Evolutionary conservation across 2,113 vertebrate species (phyloP), one percentile per base, ranked within the genome.

Genomic region (Dinomys branickii): DNA sequence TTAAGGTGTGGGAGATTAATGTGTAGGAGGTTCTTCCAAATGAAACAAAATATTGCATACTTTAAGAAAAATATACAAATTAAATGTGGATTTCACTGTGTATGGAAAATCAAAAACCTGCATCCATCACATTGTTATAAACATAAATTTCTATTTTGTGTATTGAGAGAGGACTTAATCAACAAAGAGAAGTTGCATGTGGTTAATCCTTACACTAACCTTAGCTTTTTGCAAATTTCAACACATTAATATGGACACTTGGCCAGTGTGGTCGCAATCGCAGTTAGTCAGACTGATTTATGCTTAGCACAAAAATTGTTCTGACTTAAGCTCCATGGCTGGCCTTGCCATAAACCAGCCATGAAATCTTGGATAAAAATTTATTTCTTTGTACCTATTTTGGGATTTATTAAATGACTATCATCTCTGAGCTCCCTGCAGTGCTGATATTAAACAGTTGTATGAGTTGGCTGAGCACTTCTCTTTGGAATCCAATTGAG

Each of bases 311-410:
- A 33, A 56, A 91, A 93, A 91, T 22, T 75, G 56, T 78, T 87
- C 33, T 80, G 54, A 95, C 88, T 83, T 88, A 52, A 91, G 10
- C 77, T 95, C 24, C 90, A 28, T 41, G 94, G 56, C 85, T 93
- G 67, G 80, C n/a, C 44, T 59, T 85, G 93, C 61, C 86, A 81
- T 80, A 96, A 75, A 75, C 86, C 54, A 58, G 84, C 81, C 87
- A 67, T 5, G 14, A 59, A 93, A 81, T 82, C 47, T 90, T n/a
- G 56, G 80, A 86, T 93, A 56, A 33, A 81, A 61, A 87, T 63
- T 88, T 61, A 89, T 44, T 91, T 93, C 8, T 16, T 78, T 89
- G 73, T 69, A n/a, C 50, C 52, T 83, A 28, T 69, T 84, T 63
- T 50, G 28, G 67, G 85, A 85, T 86, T 95, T 78, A 20, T 81